phyloP scores from a whole-genome alignment of 2,113 vertebrate genomes.

The Zingel zingel region DNA sequence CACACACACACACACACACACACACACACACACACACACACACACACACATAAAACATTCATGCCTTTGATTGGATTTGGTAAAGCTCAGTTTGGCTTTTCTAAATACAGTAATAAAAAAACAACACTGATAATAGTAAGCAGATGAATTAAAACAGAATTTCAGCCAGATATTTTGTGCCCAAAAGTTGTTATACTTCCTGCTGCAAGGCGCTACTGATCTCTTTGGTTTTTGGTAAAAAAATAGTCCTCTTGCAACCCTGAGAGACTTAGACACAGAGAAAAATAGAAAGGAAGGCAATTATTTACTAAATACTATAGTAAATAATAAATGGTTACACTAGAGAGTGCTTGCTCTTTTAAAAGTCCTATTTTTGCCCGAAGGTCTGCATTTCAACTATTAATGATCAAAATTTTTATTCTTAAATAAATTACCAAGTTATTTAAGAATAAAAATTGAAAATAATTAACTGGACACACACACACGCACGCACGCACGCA shows the following conservation, averaged over 20 bases:
- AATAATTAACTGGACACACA: not conserved
- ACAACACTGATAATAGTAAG: not conserved
- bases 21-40: too few species aligned
- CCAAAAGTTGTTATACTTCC: not conserved
- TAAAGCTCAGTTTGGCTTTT: too few species aligned
- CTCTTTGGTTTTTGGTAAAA: not conserved
- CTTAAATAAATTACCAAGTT: not conserved
- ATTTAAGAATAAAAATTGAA: not conserved
- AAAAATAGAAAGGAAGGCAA: too few species aligned
- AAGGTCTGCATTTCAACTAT: not conserved
- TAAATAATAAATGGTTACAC: not conserved
- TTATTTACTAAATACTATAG: too few species aligned
- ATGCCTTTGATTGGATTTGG: too few species aligned
- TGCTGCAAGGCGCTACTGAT: not conserved
- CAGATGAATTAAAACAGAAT: not conserved
- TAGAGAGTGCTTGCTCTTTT: not conserved
- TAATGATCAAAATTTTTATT: not conserved
- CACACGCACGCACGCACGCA: not conserved
- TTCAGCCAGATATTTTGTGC: not conserved
- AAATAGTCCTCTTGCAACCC: not conserved
- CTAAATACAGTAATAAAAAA: too few species aligned
- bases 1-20: not conserved
- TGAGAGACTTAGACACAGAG: too few species aligned
- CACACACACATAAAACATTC: too few species aligned
- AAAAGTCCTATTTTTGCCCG: not conserved